A percentile compares a stretch with the other conserved stretches of the same genome.
phyloP scores from a whole-genome alignment of 2,797 vertebrate species.

The Menidia menidia region DNA sequence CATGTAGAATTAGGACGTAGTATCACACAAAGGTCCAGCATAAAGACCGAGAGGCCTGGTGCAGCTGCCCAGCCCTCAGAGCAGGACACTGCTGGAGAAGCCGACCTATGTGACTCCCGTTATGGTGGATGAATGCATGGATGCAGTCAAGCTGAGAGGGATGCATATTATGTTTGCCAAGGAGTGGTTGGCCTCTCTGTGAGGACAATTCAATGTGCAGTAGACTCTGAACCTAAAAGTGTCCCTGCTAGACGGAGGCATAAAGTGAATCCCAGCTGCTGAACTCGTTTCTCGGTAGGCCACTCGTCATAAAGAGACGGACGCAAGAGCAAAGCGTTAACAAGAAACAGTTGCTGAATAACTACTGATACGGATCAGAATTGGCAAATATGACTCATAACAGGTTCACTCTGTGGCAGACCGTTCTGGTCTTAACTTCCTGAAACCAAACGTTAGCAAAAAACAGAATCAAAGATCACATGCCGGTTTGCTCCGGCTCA shows the following conservation, averaged over 20 bases:
- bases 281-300: slow-evolving; percentile 21
- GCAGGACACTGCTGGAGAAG: slow-evolving; percentile 6
- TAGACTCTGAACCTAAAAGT: slow-evolving; percentile 43
- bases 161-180: slow-evolving; percentile 31
- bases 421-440: slow-evolving; percentile 23
- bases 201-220: slow-evolving; percentile 27
- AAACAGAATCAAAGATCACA: slow-evolving; percentile 1
- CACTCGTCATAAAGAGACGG: slow-evolving; percentile 17
- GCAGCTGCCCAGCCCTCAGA: background rate
- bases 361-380: slow-evolving; percentile 34
- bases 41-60: slow-evolving; percentile 4
- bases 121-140: slow-evolving; percentile 7
- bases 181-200: slow-evolving; percentile 17
- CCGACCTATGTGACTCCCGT: background rate
- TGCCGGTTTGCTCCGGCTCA: background rate
- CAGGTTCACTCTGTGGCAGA: background rate
- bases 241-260: slow-evolving; percentile 19
- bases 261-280: slow-evolving; percentile 23
- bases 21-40: slow-evolving; percentile 1
- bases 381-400: slow-evolving; percentile 53
- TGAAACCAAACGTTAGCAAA: slow-evolving; percentile 35
- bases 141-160: slow-evolving; percentile 8
- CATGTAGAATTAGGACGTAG: slow-evolving; percentile 15
- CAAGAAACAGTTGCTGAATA: slow-evolving; percentile 29
- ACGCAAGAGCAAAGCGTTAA: background rate